Base-by-base conservation (phyloP, 1,140 invertebrate species). In the Helicoverpa zea region DNA sequence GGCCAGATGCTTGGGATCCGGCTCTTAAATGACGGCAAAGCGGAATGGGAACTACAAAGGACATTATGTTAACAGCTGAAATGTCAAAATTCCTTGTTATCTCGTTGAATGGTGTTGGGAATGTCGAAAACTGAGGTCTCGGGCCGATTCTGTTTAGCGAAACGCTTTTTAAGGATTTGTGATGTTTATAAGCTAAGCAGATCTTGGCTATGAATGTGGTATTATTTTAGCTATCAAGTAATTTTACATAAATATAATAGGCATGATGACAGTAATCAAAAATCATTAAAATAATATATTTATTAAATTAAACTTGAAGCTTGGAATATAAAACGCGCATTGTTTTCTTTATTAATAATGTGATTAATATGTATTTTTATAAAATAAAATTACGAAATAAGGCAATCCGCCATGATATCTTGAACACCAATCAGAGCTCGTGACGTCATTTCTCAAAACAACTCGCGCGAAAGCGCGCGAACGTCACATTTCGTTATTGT, bases 61-160 rank as follows among this genome's bases (percentile, higher is more conserved):
- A 76, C 78, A 72, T 83, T 72, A 72, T 79, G 64, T 14, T 58
- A 84, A 85, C 64, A 81, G 68, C 64, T 78, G 78, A 79, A 83
- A 77, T 64, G 80, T 80, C 54, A 76, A 78, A 85, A 87, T 85
- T 79, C 63, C 76, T 84, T 72, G 75, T 80, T 85, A 87, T 81
- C 77, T 82, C 70, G 85, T 83, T 64, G 81, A 73, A 81, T 73
- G 78, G 80, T 84, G 80, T 83, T 79, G 75, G 68, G 79, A 82
- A 84, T 82, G 72, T 83, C 77, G 80, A 81, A 85, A 81, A 79
- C 59, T 63, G 56, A 29, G 56, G 58, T 43, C 72, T 51, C 72
- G 72, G 23, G 54, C 30, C 16, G 47, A 47, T 12, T 61, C 35
- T 49, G 56, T 75, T 63, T 4, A 56, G 5, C 14, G 43, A 9